Conservation (phyloP, 2,888 invertebrate species). For the Microctonus brassicae region DNA sequence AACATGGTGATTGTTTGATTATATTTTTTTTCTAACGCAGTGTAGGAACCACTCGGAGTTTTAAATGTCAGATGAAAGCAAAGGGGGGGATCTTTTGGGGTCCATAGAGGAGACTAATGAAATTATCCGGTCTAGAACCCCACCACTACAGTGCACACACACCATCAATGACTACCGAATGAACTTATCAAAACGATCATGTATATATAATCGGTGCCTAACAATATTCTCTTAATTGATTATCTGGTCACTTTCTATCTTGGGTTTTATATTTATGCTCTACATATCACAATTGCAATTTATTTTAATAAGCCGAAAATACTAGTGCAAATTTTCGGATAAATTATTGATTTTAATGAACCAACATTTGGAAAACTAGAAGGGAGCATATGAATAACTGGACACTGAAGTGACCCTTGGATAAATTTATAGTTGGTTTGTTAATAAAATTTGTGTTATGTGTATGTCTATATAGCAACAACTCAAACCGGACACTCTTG, state of each 20-base stretch:
- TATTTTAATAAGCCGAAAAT: background rate
- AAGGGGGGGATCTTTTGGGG: conserved; percentile 31
- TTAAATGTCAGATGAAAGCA: background rate
- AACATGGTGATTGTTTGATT: background rate
- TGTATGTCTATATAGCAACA: background rate
- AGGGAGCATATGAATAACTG: conserved; percentile 20
- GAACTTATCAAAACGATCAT: conserved; percentile 22
- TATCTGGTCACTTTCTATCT: background rate
- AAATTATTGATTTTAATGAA: background rate
- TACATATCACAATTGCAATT: background rate
- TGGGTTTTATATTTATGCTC: background rate
- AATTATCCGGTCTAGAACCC: conserved; percentile 66
- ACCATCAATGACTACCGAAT: conserved; percentile 1
- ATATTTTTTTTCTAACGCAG: background rate
- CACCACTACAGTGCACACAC: conserved; percentile 43
- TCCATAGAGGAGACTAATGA: conserved; percentile 60
- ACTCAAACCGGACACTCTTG: conserved; percentile 57
- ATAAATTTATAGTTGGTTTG: conserved; percentile 63
- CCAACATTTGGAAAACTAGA: background rate
- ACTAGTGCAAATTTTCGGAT: background rate
- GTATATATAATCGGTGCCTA: background rate
- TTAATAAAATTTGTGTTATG: conserved; percentile 51
- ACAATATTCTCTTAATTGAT: background rate
- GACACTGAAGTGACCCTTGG: conserved; percentile 34
- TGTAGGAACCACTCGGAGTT: background rate